These are phyloP conservation scores for Perizoma affinitatum DNA, from an alignment of 2,888 invertebrate species.

Conservation along the genomic window DNA sequence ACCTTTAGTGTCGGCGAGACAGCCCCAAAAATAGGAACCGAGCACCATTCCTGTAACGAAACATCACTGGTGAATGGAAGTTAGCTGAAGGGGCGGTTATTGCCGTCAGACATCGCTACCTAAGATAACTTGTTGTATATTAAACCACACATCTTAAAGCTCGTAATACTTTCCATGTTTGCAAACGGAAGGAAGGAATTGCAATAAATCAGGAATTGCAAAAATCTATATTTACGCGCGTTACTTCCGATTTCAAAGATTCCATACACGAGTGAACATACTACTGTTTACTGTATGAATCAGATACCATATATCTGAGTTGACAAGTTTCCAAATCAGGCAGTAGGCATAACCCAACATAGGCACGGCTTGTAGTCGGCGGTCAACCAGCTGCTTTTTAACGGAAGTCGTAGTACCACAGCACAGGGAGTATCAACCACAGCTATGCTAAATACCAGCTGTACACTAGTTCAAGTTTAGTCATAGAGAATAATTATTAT, in stretches of 20 bases:
- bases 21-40: constrained; percentile 94
- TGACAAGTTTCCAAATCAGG: constrained; percentile 16
- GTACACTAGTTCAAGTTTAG: constrained; percentile 6
- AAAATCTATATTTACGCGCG: neutral
- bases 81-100: neutral
- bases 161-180: constrained; percentile 4
- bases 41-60: constrained; percentile 88
- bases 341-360: constrained; percentile 15
- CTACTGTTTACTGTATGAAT: constrained; percentile 16
- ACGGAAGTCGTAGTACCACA: constrained; percentile 16
- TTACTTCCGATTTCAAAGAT: constrained; percentile 19
- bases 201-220: constrained; percentile 7
- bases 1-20: constrained; percentile 92
- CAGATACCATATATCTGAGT: constrained; percentile 10
- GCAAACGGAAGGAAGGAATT: constrained; percentile 10
- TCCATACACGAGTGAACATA: constrained; percentile 10
- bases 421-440: neutral
- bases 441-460: neutral
- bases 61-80: neutral
- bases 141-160: no score
- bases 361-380: constrained; percentile 6
- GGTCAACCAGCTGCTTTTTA: constrained; percentile 18
- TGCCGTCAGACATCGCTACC: no score
- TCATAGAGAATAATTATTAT: no score
- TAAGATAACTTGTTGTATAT: no score